Conservation (phyloP, 2,797 vertebrate species). For the Macroramphosus scolopax region DNA sequence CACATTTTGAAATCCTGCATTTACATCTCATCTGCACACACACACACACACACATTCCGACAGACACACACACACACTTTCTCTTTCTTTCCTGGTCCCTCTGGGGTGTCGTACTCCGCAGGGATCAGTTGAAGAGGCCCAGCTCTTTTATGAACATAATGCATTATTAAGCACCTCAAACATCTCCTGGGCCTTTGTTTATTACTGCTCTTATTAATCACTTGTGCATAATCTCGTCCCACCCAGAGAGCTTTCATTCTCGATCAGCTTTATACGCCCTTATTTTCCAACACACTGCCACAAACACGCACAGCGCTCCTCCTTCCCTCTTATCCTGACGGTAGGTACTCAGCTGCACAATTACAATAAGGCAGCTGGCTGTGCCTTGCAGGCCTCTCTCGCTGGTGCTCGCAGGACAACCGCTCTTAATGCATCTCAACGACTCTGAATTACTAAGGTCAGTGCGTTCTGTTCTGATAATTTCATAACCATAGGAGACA, state of each 20-base stretch:
- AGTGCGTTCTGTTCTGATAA: constrained; percentile 45
- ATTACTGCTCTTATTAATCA: constrained; percentile 88
- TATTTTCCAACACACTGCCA: constrained; percentile 60
- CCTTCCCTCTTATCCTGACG: constrained; percentile 47
- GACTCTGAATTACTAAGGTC: constrained; percentile 57
- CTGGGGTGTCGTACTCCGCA: constrained; percentile 74
- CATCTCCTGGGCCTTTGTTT: constrained; percentile 86
- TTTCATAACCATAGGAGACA: constrained; percentile 39
- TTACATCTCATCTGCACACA: constrained; percentile 16
- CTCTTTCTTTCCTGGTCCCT: constrained; percentile 66
- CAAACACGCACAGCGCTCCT: constrained; percentile 41
- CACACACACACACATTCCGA: constrained; percentile 13
- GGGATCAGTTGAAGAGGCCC: constrained; percentile 78
- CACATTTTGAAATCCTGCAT: constrained; percentile 12
- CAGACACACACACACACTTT: constrained; percentile 31
- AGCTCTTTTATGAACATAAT: constrained; percentile 85
- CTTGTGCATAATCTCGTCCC: constrained; percentile 79
- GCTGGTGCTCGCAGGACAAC: constrained; percentile 46
- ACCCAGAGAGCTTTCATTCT: constrained; percentile 78
- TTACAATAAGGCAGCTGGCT: constrained; percentile 53
- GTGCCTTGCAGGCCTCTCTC: constrained; percentile 61
- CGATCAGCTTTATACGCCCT: constrained; percentile 70
- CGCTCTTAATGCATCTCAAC: constrained; percentile 56
- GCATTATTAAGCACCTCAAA: constrained; percentile 88
- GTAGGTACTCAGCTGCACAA: constrained; percentile 63